Base-by-base conservation (phyloP, 1,140 invertebrate genomes). In the Mycetomoellerius zeteki region DNA sequence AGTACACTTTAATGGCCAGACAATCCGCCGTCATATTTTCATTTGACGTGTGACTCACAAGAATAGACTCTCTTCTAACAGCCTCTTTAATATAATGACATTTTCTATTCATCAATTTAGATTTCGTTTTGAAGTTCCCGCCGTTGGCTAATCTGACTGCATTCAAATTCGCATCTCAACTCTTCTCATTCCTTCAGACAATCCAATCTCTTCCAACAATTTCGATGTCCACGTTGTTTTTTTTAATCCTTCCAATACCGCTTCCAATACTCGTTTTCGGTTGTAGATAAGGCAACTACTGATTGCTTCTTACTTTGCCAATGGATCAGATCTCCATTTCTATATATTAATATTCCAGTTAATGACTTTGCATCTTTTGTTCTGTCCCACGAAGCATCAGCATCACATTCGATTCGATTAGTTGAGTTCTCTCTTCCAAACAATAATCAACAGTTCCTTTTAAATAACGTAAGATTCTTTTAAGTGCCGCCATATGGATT, bases 341-440 rank as follows among this genome's bases (percentile, higher is more conserved):
- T 3, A 37, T 84, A 81, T 54, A 81, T 16, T 19, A 82, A 19
- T 21, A 71, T 2, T 72, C 78, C 78, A 27, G 7, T 60, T 56
- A 75, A 85, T 3, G 47, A 75, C 27, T 85, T 85, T 2, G 71
- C 65, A 24, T 82, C 78, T 16, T 7, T n/a, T 0, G 78, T 82
- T 0, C 65, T 43, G 14, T 71, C 78, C 76, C 85, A 86, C 16
- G 85, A 86, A 0, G 85, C 76, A 75, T 86, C 69, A 1, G 67
- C 27, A 8, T 86, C 67, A 14, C 67, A 81, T n/a, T 14, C 8
- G 3, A 75, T 52, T 52, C 8, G 0, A 3, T 50, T 50, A 10
- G 12, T 14, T 1, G 47, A 50, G 3, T 50, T 50, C 3, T 19
- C 7, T 7, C 16, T 5, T 14, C 58, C 50, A 62, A n/a, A 86